A percentile compares a stretch with the other conserved stretches of the same genome.
Evolutionary conservation across 2,797 vertebrate species (phyloP).

Genomic region (Notolabrus celidotus): DNA sequence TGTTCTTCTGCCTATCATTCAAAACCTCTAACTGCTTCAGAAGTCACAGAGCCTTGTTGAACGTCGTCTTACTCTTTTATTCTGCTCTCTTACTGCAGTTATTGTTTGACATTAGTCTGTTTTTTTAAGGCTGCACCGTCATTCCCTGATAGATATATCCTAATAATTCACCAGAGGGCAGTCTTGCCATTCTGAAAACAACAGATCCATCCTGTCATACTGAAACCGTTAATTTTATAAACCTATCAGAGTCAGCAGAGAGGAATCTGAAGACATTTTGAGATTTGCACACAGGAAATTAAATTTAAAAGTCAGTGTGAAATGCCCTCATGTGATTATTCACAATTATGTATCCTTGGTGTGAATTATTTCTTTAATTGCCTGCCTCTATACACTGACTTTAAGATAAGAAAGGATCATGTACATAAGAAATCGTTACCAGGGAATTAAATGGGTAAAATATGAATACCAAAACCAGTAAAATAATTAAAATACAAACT

Average conservation of each 20-base stretch:
- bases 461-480: background rate
- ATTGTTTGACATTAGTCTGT: constrained; percentile 10
- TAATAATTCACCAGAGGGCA: constrained; percentile 77
- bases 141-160: constrained; percentile 29
- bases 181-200: constrained; percentile 71
- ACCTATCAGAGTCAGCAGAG: background rate
- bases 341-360: no score
- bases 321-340: background rate
- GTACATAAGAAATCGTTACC: rapidly evolving
- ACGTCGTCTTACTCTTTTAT: background rate
- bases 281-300: background rate
- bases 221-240: constrained; percentile 7
- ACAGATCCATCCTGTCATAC: background rate
- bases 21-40: background rate
- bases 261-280: background rate
- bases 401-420: background rate
- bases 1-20: background rate
- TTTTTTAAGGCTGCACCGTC: background rate
- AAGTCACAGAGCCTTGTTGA: background rate
- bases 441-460: background rate
- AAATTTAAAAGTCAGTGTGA: background rate
- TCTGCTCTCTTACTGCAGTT: background rate
- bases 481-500: background rate
- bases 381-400: background rate
- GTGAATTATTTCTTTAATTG: background rate